Evolutionary conservation across 2,888 invertebrate genomes (phyloP).

Genomic region (Conus canariensis): DNA sequence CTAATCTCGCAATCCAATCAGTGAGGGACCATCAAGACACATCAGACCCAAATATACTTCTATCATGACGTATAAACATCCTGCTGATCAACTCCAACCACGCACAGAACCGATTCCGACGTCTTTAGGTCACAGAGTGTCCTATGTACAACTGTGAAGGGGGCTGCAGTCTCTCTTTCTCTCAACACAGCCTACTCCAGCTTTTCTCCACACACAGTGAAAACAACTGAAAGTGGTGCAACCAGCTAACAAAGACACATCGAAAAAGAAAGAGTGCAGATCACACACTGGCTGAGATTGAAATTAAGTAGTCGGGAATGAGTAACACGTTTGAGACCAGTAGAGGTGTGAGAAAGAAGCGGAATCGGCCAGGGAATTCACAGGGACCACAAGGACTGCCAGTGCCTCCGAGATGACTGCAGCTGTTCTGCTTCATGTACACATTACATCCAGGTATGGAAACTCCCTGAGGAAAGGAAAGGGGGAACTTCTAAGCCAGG

Average conservation of each 20-base stretch:
- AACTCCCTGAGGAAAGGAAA: too few relatives aligned
- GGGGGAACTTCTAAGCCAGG: too few relatives aligned
- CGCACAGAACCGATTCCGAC: neutral
- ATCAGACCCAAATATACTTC: neutral
- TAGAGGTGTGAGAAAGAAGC: neutral
- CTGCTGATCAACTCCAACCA: neutral
- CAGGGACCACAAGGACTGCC: too few relatives aligned
- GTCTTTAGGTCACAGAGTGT: too few relatives aligned
- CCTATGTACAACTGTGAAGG: too few relatives aligned
- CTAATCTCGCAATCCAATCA: too few relatives aligned
- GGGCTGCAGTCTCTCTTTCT: too few relatives aligned
- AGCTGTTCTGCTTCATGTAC: too few relatives aligned
- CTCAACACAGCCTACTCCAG: neutral
- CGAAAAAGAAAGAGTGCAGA: neutral
- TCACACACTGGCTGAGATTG: conserved; percentile 2
- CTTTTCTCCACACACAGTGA: neutral
- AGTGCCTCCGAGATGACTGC: too few relatives aligned
- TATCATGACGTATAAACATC: neutral
- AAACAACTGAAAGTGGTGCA: neutral
- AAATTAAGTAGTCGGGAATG: conserved; percentile 6
- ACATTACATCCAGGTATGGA: too few relatives aligned
- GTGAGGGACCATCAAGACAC: too few relatives aligned
- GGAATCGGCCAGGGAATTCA: too few relatives aligned
- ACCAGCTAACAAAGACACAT: neutral
- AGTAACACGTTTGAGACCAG: conserved; percentile 11